A percentile compares a stretch with the other conserved stretches of the same genome.
phyloP scores from a whole-genome alignment of 2,888 invertebrate genomes.

The Leucozona laternaria region DNA sequence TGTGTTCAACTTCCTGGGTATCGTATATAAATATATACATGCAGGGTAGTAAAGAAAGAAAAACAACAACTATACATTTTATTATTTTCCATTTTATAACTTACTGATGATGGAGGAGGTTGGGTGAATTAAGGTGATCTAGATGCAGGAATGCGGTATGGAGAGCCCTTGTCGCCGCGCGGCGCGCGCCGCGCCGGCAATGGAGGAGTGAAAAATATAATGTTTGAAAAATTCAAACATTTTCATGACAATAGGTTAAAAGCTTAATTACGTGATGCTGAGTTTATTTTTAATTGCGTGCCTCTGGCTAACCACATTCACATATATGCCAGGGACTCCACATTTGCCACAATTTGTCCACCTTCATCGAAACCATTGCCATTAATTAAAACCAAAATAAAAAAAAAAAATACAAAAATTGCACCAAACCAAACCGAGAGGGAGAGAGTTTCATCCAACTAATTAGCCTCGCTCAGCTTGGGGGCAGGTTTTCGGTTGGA shows the following conservation, averaged over 20 bases:
- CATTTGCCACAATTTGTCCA: constrained; percentile 70
- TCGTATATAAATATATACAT: background rate
- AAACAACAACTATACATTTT: constrained; percentile 9
- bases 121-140: constrained; percentile 19
- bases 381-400: constrained; percentile 65
- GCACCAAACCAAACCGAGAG: constrained; percentile 18
- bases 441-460: constrained; percentile 43
- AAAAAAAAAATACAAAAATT: constrained; percentile 14
- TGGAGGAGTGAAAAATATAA: constrained; percentile 29
- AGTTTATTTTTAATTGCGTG: constrained; percentile 66
- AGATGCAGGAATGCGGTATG: background rate
- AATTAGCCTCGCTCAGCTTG: constrained; percentile 37
- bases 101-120: background rate
- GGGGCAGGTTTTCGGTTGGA: constrained; percentile 54
- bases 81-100: constrained; percentile 23
- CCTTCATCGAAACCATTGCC: constrained; percentile 66
- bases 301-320: constrained; percentile 67
- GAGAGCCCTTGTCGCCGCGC: too few species aligned
- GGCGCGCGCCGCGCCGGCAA: too few species aligned
- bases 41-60: background rate
- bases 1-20: constrained; percentile 42
- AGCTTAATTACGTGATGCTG: constrained; percentile 71
- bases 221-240: constrained; percentile 62
- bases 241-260: constrained; percentile 68
- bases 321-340: constrained; percentile 66